Percentiles rank a stretch among this genome's conserved stretches.
These are phyloP conservation scores for Cephus rjabovi DNA, from an alignment of 2,888 invertebrate species.

Conservation along the genomic window DNA sequence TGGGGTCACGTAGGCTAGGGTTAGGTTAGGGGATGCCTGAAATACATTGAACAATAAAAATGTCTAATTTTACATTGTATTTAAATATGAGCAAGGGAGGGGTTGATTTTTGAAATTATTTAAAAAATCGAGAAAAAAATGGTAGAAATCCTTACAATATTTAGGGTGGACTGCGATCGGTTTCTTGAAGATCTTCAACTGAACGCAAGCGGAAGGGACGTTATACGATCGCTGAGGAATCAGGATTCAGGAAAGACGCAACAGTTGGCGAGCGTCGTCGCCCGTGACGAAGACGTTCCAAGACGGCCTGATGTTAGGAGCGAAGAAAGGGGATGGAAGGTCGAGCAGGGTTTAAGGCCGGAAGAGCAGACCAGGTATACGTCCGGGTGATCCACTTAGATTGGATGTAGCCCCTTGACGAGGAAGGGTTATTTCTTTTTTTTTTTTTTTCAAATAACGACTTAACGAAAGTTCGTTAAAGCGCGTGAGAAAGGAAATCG, in stretches of 20 bases:
- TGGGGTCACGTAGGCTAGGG: background rate
- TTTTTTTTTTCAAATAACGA: background rate
- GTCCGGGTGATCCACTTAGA: constrained; percentile 16
- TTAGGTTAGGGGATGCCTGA: background rate
- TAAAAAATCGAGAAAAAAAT: background rate
- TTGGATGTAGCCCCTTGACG: constrained; percentile 1
- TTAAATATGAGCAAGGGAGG: background rate
- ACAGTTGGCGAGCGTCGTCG: constrained; percentile 51
- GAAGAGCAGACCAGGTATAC: constrained; percentile 32
- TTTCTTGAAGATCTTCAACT: background rate
- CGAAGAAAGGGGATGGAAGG: background rate
- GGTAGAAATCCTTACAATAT: background rate
- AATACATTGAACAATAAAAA: background rate
- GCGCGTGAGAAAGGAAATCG: background rate
- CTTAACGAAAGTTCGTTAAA: background rate
- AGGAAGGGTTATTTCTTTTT: background rate
- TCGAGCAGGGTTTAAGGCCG: constrained; percentile 19
- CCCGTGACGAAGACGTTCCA: constrained; percentile 53
- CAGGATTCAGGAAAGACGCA: constrained; percentile 39
- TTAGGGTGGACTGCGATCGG: background rate
- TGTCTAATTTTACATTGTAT: background rate
- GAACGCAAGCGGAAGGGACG: background rate
- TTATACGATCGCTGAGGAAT: constrained; percentile 2
- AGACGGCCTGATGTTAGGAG: background rate
- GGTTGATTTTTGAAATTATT: background rate